Evolutionary conservation across 2,113 vertebrate genomes (phyloP), one percentile per base, ranked within the genome.

Genomic region (Nycticebus coucang): DNA sequence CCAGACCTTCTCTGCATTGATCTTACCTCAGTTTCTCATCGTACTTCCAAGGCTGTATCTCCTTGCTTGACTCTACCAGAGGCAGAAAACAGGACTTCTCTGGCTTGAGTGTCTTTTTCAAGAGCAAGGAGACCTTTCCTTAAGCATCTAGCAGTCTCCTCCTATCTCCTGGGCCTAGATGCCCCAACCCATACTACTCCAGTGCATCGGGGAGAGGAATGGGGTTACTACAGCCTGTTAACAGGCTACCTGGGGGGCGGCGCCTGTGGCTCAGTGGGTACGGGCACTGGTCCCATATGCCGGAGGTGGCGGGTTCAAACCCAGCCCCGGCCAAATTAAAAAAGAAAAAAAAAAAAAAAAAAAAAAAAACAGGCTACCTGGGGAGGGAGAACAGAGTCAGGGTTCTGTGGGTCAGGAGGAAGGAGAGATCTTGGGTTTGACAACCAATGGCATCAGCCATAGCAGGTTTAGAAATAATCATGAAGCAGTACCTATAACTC

Each of bases 1-100:
- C 30, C 12, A 0, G 33, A 30, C n/a, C 62, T 33, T 81, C n/a
- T 6, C 3, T 7, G 4, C 28, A 35, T 1, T 19, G 33, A 14
- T 50, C 30, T 33, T 26, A 30, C 71, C 75, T 92, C 92, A 41
- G 41, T 79, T 69, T 84, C 68, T 75, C 60, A 26, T 87, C 75
- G 0, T 2, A 4, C 35, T 33, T 72, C 60, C 69, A 69, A 6
- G 55, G 37, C 80, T 74, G 15, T 1, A 1, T 77, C 69, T 79
- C 37, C 19, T 88, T 1, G 7, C 5, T 6, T 60, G 64, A 68
- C 77, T 50, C 35, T 35, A 55, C 57, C 37, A 35, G 13, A 69
- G 86, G 35, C 37, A 81, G 53, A 12, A 21, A 53, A 24, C 0
- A 12, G n/a, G 33, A 13, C n/a, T 53, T 89, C 22, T 64, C 30